These are phyloP conservation scores for Leucosticte australis DNA, from an alignment of 2,113 vertebrate species.

Conservation along the genomic window DNA sequence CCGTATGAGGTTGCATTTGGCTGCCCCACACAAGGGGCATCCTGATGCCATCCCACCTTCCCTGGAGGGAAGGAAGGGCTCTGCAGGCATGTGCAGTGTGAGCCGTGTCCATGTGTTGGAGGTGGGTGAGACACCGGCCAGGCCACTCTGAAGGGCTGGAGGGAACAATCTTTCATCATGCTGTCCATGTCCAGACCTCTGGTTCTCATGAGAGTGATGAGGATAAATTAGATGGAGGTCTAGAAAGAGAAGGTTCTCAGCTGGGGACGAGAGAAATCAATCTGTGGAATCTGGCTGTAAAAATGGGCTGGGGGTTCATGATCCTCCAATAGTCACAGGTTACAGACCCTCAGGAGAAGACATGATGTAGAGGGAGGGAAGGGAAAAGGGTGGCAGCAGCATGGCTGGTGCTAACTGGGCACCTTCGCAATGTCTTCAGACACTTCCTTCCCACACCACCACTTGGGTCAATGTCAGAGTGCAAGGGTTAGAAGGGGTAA, in stretches of 20 bases:
- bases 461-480: neutral
- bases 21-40: neutral
- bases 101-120: neutral
- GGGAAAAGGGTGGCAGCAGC: neutral
- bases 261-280: neutral
- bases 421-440: neutral
- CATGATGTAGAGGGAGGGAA: neutral
- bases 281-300: neutral
- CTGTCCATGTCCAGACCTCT: neutral
- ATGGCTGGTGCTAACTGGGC: neutral
- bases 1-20: accelerated
- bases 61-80: neutral
- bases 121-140: neutral
- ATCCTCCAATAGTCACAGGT: neutral
- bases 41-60: neutral
- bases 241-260: neutral
- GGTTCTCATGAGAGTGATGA: neutral
- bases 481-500: neutral
- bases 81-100: neutral
- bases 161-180: accelerated
- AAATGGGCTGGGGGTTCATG: neutral
- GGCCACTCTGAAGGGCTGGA: neutral
- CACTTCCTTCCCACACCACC: neutral
- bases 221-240: neutral
- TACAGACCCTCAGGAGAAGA: neutral